These are phyloP conservation scores for Kuschelorhynchus macadamiae DNA, from an alignment of 2,888 invertebrate genomes.

Conservation along the genomic window DNA sequence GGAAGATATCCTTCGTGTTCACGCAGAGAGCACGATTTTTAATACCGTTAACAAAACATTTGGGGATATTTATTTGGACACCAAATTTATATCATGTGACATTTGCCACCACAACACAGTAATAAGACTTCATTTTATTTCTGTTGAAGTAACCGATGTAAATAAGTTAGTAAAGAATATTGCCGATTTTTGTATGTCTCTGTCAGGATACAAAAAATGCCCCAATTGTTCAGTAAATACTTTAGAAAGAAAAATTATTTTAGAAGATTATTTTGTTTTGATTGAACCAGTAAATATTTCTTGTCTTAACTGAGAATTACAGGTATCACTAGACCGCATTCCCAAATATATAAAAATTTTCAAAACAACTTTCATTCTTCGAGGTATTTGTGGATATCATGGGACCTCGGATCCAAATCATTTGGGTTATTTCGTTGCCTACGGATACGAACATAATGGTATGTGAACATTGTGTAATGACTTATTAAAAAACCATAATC, in stretches of 20 bases:
- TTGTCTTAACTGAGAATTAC: not conserved
- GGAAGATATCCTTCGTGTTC: constrained; percentile 4
- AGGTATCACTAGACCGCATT: not conserved
- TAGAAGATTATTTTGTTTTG: constrained; percentile 7
- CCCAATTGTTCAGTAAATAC: not conserved
- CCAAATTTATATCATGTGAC: not conserved
- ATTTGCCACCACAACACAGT: not conserved
- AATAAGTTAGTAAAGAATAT: not conserved
- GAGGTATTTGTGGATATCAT: constrained; percentile 8
- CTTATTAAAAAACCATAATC: constrained; percentile 12
- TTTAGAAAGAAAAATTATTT: not conserved
- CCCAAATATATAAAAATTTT: constrained; percentile 17
- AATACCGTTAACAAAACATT: constrained; percentile 8
- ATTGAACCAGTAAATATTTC: constrained; percentile 17
- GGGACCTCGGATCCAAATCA: constrained; percentile 12
- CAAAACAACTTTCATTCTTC: not conserved
- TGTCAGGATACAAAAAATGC: not conserved
- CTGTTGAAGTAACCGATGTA: constrained; percentile 5
- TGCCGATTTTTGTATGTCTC: not conserved
- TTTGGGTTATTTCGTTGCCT: constrained; percentile 16
- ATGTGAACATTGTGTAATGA: constrained; percentile 9
- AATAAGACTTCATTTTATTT: constrained; percentile 6
- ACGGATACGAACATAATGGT: constrained; percentile 12
- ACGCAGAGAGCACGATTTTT: not conserved
- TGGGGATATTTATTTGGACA: constrained; percentile 6